Evolutionary conservation across 2,888 invertebrate genomes (phyloP).

Genomic region (Drosophila rellima): DNA sequence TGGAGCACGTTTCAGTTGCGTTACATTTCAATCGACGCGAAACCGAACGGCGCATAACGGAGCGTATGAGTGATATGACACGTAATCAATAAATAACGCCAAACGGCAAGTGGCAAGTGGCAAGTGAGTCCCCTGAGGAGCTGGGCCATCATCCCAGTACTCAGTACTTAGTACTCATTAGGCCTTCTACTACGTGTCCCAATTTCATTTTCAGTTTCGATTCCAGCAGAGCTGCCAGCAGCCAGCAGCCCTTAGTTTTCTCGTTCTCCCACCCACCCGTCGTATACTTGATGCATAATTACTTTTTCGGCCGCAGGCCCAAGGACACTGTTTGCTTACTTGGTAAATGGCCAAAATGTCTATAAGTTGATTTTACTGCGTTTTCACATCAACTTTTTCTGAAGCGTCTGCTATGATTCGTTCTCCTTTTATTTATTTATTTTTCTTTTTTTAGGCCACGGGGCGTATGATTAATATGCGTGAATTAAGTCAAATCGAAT

Average conservation of each 20-base stretch:
- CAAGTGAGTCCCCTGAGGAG: conserved; percentile 12
- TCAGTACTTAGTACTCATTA: conserved; percentile 63
- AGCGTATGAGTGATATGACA: conserved; percentile 80
- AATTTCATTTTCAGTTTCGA: conserved; percentile 36
- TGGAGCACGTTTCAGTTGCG: conserved; percentile 61
- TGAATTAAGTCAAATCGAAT: conserved; percentile 80
- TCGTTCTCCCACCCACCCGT: neutral
- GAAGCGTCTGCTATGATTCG: conserved; percentile 47
- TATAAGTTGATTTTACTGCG: conserved; percentile 36
- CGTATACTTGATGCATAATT: conserved; percentile 69
- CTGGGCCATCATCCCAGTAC: conserved; percentile 34
- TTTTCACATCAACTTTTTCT: neutral
- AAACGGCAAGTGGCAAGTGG: conserved; percentile 38
- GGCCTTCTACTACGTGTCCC: conserved; percentile 50
- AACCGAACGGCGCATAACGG: conserved; percentile 47
- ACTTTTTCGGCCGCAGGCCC: conserved; percentile 58
- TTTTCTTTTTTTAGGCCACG: conserved; percentile 28
- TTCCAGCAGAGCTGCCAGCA: conserved; percentile 9
- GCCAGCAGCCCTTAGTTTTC: neutral
- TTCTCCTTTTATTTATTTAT: conserved; percentile 19
- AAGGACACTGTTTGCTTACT: conserved; percentile 57
- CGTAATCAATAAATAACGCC: conserved; percentile 78
- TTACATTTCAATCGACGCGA: conserved; percentile 69
- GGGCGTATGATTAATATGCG: conserved; percentile 80
- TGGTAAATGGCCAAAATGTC: conserved; percentile 49